Evolutionary conservation across 2,888 invertebrate genomes (phyloP).

Genomic region (Xanthorhoe spadicearia): DNA sequence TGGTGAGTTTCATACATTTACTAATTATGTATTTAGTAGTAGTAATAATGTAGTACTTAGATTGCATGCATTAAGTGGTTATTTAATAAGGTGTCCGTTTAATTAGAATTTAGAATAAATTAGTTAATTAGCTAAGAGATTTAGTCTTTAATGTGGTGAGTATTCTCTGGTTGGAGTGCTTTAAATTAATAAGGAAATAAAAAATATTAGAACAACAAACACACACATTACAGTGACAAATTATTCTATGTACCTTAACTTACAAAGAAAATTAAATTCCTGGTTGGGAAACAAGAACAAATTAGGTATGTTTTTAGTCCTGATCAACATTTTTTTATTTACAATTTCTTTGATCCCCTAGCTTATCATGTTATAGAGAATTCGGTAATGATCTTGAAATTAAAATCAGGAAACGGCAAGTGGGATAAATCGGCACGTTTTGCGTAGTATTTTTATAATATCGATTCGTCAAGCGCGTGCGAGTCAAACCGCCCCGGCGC

Average conservation of each 20-base stretch:
- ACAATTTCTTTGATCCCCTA: slow-evolving; percentile 45
- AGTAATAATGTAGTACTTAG: neutral
- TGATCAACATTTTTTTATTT: neutral
- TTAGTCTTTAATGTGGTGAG: neutral
- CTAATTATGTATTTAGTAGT: neutral
- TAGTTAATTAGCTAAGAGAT: neutral
- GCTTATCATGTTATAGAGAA: slow-evolving; percentile 41
- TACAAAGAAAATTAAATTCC: too few species aligned
- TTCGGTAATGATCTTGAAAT: slow-evolving; percentile 29
- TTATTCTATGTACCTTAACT: too few species aligned
- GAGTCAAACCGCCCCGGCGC: slow-evolving; percentile 41
- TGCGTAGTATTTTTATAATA: slow-evolving; percentile 47
- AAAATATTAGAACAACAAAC: too few species aligned
- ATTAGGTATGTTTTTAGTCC: too few species aligned
- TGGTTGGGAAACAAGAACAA: too few species aligned
- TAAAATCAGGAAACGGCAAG: slow-evolving; percentile 44
- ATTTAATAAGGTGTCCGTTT: too few species aligned
- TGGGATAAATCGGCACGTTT: slow-evolving; percentile 45
- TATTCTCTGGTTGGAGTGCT: neutral
- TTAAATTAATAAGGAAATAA: neutral
- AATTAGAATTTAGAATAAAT: neutral
- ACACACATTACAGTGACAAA: too few species aligned
- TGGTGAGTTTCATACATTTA: neutral
- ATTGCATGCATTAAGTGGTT: neutral
- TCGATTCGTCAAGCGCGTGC: slow-evolving; percentile 47